Evolutionary conservation across 2,797 vertebrate species (phyloP).

Genomic region (Sebastes glaucus): DNA sequence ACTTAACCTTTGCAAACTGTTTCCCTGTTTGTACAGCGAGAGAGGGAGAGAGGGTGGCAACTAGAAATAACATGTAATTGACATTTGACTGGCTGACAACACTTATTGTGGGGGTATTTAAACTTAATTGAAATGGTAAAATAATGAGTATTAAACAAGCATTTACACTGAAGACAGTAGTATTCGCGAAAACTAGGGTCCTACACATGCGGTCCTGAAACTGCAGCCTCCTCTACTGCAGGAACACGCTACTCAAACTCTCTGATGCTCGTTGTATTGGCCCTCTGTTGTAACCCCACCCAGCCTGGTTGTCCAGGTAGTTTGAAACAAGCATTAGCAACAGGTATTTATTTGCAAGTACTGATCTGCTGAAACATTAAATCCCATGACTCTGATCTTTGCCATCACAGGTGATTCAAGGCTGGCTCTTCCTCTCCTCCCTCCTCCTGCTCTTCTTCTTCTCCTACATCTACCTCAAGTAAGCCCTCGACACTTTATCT

Average conservation of each 20-base stretch:
- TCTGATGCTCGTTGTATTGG: neutral
- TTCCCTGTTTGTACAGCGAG: no score
- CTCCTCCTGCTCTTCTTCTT: conserved; percentile 97
- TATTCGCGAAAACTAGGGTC: no score
- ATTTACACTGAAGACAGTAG: no score
- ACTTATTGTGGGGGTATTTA: no score
- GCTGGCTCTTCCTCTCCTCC: conserved; percentile 97
- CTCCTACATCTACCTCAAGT: conserved; percentile 98
- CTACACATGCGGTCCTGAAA: no score
- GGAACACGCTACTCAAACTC: neutral
- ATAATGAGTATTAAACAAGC: no score
- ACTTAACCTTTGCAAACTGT: no score
- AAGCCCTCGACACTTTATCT: conserved; percentile 67
- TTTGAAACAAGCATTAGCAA: neutral
- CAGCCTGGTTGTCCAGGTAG: neutral
- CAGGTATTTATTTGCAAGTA: neutral
- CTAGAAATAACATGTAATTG: no score
- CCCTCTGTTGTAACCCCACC: neutral
- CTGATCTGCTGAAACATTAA: neutral
- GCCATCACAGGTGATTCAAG: conserved; percentile 92
- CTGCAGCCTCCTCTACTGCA: no score
- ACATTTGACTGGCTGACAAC: no score
- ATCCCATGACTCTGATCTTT: neutral
- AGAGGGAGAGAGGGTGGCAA: no score
- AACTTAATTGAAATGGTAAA: no score